Evolutionary conservation across 2,113 vertebrate species (phyloP), one percentile per base, ranked within the genome.

Genomic region (Pseudopodoces humilis): DNA sequence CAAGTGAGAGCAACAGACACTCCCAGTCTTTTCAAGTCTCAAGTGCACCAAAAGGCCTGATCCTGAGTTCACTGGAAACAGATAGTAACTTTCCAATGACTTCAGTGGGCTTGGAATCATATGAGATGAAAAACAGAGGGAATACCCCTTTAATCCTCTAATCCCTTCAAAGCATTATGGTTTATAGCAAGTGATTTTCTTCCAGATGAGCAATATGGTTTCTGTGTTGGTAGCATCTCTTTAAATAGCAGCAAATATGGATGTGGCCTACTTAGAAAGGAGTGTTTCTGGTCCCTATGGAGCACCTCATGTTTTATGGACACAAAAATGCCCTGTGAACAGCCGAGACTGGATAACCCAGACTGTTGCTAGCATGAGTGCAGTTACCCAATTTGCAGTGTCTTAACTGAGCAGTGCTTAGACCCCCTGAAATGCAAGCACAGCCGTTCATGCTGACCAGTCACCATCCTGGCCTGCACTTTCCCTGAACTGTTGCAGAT

Each of bases 101-200:
- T 94, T 88, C 49, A 71, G 53, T 2, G 2, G 58, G 41, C 15
- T 94, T 88, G 33, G 49, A 74, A 91, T 90, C 78, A 85, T 68
- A 56, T 79, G 84, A 94, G 74, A 95, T 80, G 65, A 77, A 92
- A 88, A 92, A 49, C 50, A 71, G 64, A 84, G 62, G 37, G 81
- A 76, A 96, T 87, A 53, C 63, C 90, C 49, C 9, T 90, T 90
- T 90, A 94, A 97, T 95, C 90, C 58, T 88, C 60, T 95, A 86
- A 94, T 95, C 90, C 49, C 65, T 75, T 90, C 82, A 88, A 77
- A 88, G 56, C 78, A 75, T 94, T 92, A 81, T 5, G 15, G 4
- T 58, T 95, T 86, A 78, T 86, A 71, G 60, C 62, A 65, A 46
- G n/a, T 78, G 69, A 46, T 90, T 92, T 95, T 95, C 78, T 91